Conservation (phyloP, 2,888 invertebrate species). For the Xestoiulus laeticollis region DNA sequence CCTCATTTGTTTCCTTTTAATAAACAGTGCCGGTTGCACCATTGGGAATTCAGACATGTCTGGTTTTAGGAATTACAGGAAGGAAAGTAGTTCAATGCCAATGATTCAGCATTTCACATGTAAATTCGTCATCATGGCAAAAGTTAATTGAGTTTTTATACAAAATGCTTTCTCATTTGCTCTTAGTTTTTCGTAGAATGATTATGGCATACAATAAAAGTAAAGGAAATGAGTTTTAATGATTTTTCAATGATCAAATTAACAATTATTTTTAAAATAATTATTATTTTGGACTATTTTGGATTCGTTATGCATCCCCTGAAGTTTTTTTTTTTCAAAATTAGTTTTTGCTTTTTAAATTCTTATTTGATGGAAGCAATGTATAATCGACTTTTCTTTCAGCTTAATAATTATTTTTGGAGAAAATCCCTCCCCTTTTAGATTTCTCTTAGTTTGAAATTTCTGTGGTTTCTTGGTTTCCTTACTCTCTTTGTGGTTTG, state of each 20-base stretch:
- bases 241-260: no score
- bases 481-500: slow-evolving; percentile 36
- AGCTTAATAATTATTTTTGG: background rate
- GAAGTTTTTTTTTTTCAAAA: background rate
- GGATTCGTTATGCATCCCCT: no score
- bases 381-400: background rate
- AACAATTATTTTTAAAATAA: no score
- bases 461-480: background rate
- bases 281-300: no score
- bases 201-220: no score
- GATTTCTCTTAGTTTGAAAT: slow-evolving; percentile 1
- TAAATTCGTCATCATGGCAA: background rate
- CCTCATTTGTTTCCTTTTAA: background rate
- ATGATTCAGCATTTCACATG: background rate
- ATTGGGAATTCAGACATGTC: background rate
- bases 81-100: background rate
- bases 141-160: background rate
- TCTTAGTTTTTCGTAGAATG: background rate
- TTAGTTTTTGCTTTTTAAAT: background rate
- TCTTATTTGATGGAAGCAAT: background rate
- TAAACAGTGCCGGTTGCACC: background rate
- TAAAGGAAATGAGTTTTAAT: no score
- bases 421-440: background rate
- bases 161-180: background rate
- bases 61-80: background rate